Evolutionary conservation across 2,797 vertebrate genomes (phyloP), one percentile per base, ranked within the genome.

Genomic region (Pempheris klunzingeri): DNA sequence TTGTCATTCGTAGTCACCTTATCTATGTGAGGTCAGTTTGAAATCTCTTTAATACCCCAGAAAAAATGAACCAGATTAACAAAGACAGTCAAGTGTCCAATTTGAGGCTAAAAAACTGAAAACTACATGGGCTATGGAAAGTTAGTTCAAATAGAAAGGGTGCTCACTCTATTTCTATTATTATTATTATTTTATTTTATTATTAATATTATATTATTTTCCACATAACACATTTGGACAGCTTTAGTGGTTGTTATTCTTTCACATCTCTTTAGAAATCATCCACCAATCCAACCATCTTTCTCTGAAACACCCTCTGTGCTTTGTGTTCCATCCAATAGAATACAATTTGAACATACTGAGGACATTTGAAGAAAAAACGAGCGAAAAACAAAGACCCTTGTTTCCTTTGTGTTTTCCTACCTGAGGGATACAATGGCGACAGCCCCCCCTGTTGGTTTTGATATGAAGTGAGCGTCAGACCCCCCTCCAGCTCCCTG

Each of bases 371-470:
- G 5, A 63, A 24, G 39, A 46, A 38, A 46, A 11, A n/a, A n/a
- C n/a, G n/a, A n/a, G n/a, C n/a, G n/a, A n/a, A 44, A 38, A 43
- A 65, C 3, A 46, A 52, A 34, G 41, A 8, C 50, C 4, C 0
- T 0, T 28, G n/a, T 52, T 26, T 15, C 20, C 11, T 62, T 34
- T 9, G 28, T n/a, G 22, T 60, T 58, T 32, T 39, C 71, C 77
- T 71, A 95, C 94, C 93, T 81, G 80, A 46, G 65, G 78, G 74
- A 69, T 82, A 71, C n/a, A 65, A 69, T 1, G 57, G 39, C 5
- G 82, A 83, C 34, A 80, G 71, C 54, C 54, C 3, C 24, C 41
- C 84, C 60, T 75, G 81, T 17, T 85, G 91, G 78, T 57, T 85
- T 18, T 67, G 71, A 64, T 84, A 39, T 57, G 88, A 82, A 53